Evolutionary conservation across 2,797 vertebrate species (phyloP).

Genomic region (Podarcis siculus): DNA sequence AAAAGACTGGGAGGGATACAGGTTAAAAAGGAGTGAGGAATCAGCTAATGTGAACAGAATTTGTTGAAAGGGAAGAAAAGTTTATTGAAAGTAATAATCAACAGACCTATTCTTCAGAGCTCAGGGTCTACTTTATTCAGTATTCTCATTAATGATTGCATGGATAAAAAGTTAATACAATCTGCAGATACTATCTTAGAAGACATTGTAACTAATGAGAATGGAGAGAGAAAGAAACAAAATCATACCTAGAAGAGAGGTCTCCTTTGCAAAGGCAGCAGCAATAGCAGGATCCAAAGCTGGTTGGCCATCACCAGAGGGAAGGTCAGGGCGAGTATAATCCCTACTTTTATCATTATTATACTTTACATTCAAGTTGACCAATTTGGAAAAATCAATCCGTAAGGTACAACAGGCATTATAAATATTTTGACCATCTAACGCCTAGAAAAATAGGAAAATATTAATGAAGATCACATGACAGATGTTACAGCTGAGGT

Average conservation of each 20-base stretch:
- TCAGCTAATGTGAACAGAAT: neutral
- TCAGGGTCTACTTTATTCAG: neutral
- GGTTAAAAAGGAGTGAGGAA: neutral
- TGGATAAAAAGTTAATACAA: neutral
- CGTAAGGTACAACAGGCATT: slow-evolving; percentile 97
- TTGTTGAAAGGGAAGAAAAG: neutral
- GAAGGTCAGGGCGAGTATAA: slow-evolving; percentile 96
- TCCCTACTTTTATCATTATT: slow-evolving; percentile 99
- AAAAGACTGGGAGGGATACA: neutral
- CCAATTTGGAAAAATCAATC: slow-evolving; percentile 98
- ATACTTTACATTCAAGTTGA: slow-evolving; percentile 98
- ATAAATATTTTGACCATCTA: slow-evolving; percentile 98
- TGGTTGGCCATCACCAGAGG: slow-evolving; percentile 93
- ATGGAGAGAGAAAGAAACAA: slow-evolving; percentile 34
- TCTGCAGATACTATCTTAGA: neutral
- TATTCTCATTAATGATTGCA: neutral
- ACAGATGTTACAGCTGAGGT: neutral
- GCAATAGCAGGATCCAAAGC: slow-evolving; percentile 89
- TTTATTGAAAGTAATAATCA: neutral
- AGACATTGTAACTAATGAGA: neutral
- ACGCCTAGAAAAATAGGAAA: slow-evolving; percentile 79
- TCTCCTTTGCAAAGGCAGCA: slow-evolving; percentile 93
- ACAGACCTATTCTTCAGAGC: neutral
- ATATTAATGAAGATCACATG: slow-evolving; percentile 27
- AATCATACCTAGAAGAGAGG: slow-evolving; percentile 94